Conservation (phyloP, 2,113 vertebrate species). For the Illadopsis cleaveri region DNA sequence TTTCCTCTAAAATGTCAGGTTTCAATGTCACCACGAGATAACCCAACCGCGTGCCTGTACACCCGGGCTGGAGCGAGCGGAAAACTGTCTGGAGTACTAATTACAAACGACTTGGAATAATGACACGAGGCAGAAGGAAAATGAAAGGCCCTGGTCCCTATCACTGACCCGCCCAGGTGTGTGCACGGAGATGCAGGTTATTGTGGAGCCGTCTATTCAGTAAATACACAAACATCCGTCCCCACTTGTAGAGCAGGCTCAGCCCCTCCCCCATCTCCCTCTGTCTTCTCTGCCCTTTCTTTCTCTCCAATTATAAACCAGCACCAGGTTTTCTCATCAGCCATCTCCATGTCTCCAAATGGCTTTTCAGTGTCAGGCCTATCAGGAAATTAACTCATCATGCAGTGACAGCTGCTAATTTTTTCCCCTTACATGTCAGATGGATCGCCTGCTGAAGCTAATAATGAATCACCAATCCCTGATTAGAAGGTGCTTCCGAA, state of each 20-base stretch:
- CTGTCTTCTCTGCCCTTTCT: conserved; percentile 76
- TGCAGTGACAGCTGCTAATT: conserved; percentile 97
- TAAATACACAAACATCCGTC: conserved; percentile 51
- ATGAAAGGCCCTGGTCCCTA: conserved; percentile 2
- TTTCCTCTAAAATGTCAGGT: conserved; percentile 51
- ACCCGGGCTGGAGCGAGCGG: neutral
- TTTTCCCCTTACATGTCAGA: conserved; percentile 93
- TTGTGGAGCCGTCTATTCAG: neutral
- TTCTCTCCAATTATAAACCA: conserved; percentile 87
- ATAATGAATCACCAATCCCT: conserved; percentile 93
- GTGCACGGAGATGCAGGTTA: neutral
- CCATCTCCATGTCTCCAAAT: conserved; percentile 82
- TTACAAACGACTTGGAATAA: conserved; percentile 57
- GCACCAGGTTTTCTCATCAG: conserved; percentile 90
- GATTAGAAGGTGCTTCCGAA: conserved; percentile 90
- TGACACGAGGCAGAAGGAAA: conserved; percentile 7
- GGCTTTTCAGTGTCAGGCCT: conserved; percentile 88
- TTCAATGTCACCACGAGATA: conserved; percentile 47
- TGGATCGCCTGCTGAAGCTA: conserved; percentile 90
- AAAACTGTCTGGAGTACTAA: conserved; percentile 54
- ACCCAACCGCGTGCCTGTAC: conserved; percentile 34
- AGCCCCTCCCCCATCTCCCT: conserved; percentile 35
- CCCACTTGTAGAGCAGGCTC: conserved; percentile 39
- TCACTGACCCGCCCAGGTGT: neutral
- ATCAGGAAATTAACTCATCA: conserved; percentile 99